Conservation (phyloP, 2,888 invertebrate genomes). For the Clistopyga incitator region DNA sequence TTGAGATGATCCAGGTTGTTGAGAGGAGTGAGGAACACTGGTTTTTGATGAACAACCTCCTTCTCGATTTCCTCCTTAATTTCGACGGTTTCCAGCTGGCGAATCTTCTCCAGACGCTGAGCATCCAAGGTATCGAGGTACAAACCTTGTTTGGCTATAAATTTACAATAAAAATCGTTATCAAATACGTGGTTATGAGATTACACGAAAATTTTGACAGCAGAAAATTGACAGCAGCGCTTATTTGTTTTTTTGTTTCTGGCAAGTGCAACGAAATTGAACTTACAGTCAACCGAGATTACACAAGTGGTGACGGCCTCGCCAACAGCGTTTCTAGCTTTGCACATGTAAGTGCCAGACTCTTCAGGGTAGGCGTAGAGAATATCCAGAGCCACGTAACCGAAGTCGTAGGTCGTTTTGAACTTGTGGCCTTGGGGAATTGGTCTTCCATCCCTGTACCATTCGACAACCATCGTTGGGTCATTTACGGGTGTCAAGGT, state of each 20-base stretch:
- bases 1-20: conserved; percentile 94
- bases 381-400: conserved; percentile 98
- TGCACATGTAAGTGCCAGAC: conserved; percentile 98
- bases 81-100: conserved; percentile 93
- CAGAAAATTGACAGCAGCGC: not conserved
- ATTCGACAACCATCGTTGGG: conserved; percentile 99
- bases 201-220: conserved; percentile 47
- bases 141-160: conserved; percentile 91
- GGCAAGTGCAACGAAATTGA: conserved; percentile 15
- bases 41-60: conserved; percentile 92
- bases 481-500: conserved; percentile 98
- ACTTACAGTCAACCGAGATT: conserved; percentile 93
- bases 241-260: conserved; percentile 16
- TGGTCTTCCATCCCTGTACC: conserved; percentile 98
- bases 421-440: conserved; percentile 97
- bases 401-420: conserved; percentile 98
- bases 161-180: conserved; percentile 36
- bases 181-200: conserved; percentile 29
- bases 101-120: conserved; percentile 94
- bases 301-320: conserved; percentile 97
- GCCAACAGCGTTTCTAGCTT: conserved; percentile 97
- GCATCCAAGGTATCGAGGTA: conserved; percentile 96
- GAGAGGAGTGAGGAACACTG: conserved; percentile 96
- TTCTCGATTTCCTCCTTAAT: conserved; percentile 91
- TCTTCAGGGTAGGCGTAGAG: conserved; percentile 98